Evolutionary conservation across 2,888 invertebrate species (phyloP).

Genomic region (Drosophila subsilvestris): DNA sequence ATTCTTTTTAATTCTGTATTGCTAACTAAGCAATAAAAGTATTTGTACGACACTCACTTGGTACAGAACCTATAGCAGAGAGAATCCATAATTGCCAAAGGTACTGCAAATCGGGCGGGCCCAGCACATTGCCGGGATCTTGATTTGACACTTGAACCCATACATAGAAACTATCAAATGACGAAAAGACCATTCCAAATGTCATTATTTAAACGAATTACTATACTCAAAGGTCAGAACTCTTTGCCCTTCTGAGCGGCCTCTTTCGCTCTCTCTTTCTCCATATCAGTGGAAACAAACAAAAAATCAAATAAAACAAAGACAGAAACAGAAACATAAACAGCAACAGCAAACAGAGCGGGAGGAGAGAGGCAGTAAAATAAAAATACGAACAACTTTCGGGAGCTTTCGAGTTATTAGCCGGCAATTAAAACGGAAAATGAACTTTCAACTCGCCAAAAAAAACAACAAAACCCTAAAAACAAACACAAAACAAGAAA

Average conservation of each 20-base stretch:
- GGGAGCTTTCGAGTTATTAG: slow-evolving; percentile 75
- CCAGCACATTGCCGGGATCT: too few species aligned
- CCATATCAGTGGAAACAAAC: slow-evolving; percentile 42
- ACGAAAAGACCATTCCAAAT: neutral
- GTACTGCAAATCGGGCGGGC: too few species aligned
- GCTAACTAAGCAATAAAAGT: too few species aligned
- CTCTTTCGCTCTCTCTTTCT: slow-evolving; percentile 18
- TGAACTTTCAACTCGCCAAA: slow-evolving; percentile 66
- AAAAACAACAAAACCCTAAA: slow-evolving; percentile 29
- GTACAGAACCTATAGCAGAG: too few species aligned
- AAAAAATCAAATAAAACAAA: slow-evolving; percentile 13
- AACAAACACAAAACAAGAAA: slow-evolving; percentile 54
- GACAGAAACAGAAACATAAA: slow-evolving; percentile 25
- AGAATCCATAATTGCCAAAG: too few species aligned
- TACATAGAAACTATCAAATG: too few species aligned
- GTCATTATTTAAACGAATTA: neutral
- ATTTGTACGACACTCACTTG: too few species aligned
- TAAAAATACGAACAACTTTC: slow-evolving; percentile 67
- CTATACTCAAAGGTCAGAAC: slow-evolving; percentile 1
- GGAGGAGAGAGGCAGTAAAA: slow-evolving; percentile 19
- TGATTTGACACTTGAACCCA: too few species aligned
- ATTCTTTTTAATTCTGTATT: too few species aligned
- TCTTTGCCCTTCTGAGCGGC: slow-evolving; percentile 27
- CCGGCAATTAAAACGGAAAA: slow-evolving; percentile 76
- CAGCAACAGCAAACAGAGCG: slow-evolving; percentile 6